These are phyloP conservation scores for Diadema setosum DNA, from an alignment of 35 echinoderm and acorn worm species.

Conservation along the genomic window DNA sequence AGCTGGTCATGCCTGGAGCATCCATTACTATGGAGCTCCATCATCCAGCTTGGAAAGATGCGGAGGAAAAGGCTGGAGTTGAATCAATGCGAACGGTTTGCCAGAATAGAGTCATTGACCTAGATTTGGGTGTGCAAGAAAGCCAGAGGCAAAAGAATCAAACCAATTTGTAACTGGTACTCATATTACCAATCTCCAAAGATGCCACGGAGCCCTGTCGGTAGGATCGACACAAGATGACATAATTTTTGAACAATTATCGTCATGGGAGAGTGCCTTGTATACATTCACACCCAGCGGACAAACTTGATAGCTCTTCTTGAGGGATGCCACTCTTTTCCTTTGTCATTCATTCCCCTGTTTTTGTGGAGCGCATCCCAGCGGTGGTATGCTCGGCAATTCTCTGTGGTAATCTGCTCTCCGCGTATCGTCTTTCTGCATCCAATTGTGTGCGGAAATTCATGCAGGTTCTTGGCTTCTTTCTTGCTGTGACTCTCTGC, in stretches of 20 bases:
- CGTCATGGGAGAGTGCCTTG: neutral
- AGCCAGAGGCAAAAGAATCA: neutral
- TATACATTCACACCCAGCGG: neutral
- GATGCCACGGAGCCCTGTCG: neutral
- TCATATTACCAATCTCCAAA: neutral
- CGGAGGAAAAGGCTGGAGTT: too few species aligned
- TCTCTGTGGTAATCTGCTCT: neutral
- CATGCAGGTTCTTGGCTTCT: too few species aligned
- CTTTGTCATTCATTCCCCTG: neutral
- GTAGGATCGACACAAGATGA: neutral
- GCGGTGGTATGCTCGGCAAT: neutral
- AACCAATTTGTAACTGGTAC: neutral
- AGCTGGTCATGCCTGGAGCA: too few species aligned
- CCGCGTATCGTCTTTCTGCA: neutral
- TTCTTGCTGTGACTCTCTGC: neutral
- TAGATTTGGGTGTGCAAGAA: too few species aligned
- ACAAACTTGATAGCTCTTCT: neutral
- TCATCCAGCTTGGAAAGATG: too few species aligned
- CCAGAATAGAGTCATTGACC: too few species aligned
- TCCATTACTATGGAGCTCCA: too few species aligned
- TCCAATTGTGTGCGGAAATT: too few species aligned
- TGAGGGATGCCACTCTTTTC: too few species aligned
- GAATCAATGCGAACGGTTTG: too few species aligned
- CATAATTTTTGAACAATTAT: neutral
- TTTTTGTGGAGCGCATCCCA: neutral